These are phyloP conservation scores for Drosophila elegans DNA, from an alignment of 1,140 invertebrate genomes.

Conservation along the genomic window DNA sequence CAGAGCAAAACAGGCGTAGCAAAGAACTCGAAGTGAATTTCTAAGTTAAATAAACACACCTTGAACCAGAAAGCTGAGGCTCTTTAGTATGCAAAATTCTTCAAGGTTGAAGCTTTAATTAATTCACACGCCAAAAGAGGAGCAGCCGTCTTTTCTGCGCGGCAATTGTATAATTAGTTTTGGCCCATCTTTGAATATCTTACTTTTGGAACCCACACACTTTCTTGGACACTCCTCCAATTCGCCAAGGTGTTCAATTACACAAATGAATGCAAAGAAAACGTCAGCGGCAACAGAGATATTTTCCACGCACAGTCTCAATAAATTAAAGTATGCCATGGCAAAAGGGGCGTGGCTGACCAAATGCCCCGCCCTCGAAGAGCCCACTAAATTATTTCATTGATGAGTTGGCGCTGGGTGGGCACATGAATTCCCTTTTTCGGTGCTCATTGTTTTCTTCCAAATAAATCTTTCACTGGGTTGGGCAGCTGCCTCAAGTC, in stretches of 20 bases:
- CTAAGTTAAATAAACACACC: constrained; percentile 38
- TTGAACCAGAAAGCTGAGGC: not conserved
- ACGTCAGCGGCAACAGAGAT: constrained; percentile 33
- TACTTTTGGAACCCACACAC: constrained; percentile 7
- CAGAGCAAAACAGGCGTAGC: constrained; percentile 26
- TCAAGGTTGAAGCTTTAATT: constrained; percentile 55
- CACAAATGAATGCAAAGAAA: constrained; percentile 41
- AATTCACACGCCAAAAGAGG: constrained; percentile 50
- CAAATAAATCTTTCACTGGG: constrained; percentile 21
- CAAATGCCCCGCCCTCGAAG: constrained; percentile 1
- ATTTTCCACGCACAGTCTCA: constrained; percentile 50
- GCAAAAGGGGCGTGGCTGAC: constrained; percentile 32
- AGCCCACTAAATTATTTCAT: constrained; percentile 47
- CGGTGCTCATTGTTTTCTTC: not conserved
- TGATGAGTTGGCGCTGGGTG: constrained; percentile 25
- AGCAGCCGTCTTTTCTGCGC: constrained; percentile 32
- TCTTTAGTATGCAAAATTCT: constrained; percentile 55
- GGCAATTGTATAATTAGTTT: constrained; percentile 59
- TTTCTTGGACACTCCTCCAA: constrained; percentile 29
- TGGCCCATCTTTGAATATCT: constrained; percentile 15
- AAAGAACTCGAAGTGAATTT: constrained; percentile 21
- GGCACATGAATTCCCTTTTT: constrained; percentile 29
- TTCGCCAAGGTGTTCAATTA: constrained; percentile 51
- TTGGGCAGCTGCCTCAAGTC: constrained; percentile 25
- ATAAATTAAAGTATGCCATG: constrained; percentile 44